These are phyloP conservation scores for Oreochromis tanganicae DNA, from an alignment of 2,113 vertebrate genomes.

Conservation along the genomic window DNA sequence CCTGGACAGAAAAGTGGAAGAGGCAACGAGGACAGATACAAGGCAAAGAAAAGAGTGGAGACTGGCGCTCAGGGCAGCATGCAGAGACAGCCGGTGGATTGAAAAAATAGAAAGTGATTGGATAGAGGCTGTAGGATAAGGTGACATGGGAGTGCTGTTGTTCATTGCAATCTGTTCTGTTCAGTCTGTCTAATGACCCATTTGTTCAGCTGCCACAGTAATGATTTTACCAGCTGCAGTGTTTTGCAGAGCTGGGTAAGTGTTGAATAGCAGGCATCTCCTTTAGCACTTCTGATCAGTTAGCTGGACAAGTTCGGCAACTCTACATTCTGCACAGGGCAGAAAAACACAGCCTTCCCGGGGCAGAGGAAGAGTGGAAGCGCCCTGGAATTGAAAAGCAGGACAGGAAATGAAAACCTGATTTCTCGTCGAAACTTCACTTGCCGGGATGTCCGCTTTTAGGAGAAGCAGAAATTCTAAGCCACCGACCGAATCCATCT, in stretches of 20 bases:
- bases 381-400: not conserved
- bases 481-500: slow-evolving; percentile 70
- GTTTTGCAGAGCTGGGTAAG: not conserved
- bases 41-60: not conserved
- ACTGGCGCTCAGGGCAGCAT: not conserved
- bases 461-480: slow-evolving; percentile 56
- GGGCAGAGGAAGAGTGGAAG: not conserved
- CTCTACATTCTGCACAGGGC: not conserved
- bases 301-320: not conserved
- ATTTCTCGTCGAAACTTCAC: not conserved
- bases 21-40: not conserved
- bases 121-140: slow-evolving; percentile 6
- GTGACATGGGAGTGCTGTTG: not conserved
- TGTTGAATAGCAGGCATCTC: not conserved
- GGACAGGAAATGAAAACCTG: not conserved
- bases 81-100: not conserved
- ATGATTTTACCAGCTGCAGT: not conserved
- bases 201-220: not conserved
- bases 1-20: slow-evolving; percentile 19
- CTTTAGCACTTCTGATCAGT: not conserved
- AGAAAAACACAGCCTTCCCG: not conserved
- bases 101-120: slow-evolving; percentile 1
- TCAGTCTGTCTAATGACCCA: slow-evolving; percentile 12
- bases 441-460: slow-evolving; percentile 59
- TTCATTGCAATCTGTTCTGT: not conserved